Evolutionary conservation across 2,888 invertebrate genomes (phyloP), one percentile per base, ranked within the genome.

Genomic region (Pasiphila rectangulata): DNA sequence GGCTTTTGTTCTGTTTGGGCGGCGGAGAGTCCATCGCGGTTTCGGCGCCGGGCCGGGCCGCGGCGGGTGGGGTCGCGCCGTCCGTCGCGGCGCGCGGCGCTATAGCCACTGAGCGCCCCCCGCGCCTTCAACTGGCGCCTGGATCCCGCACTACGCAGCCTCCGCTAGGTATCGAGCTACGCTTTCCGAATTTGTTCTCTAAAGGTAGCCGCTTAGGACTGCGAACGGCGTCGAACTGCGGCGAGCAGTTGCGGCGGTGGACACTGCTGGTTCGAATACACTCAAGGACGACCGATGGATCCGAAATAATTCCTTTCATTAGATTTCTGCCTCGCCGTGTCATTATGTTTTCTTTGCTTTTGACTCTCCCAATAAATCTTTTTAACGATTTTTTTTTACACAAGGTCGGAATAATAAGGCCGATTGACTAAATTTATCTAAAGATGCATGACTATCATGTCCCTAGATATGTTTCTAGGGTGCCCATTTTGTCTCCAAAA

Each of bases 1-100:
- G 92, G 61, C 93, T 92, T 75, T 94, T 95, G 74, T 93, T 91
- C 79, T 83, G 90, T 80, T 89, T 91, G 51, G 76, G 66, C 63
- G 70, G 61, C 57, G 69, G 51, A 29, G 58, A 38, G 27, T 59
- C 73, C 81, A 81, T 81, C 69, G 74, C 72, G 69, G 63, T 61
- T 56, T 55, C 64, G 63, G 61, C 71, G 63, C 63, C 69, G 64
- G 67, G 72, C 64, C 73, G 67, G 68, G 64, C 67, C 65, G 69
- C 63, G 66, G 67, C 75, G 63, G 67, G 62, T 61, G 62, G 61
- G 66, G 69, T 72, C 72, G 70, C 74, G 76, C 77, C 77, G 76
- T 70, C 72, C 74, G 78, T 71, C 71, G 69, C 71, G 77, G 70
- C 72, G 68, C 72, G 73, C 73, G 73, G 69, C 74, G 60, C 68